Conservation (phyloP, 2,113 vertebrate species). For the Nannospalax galili region DNA sequence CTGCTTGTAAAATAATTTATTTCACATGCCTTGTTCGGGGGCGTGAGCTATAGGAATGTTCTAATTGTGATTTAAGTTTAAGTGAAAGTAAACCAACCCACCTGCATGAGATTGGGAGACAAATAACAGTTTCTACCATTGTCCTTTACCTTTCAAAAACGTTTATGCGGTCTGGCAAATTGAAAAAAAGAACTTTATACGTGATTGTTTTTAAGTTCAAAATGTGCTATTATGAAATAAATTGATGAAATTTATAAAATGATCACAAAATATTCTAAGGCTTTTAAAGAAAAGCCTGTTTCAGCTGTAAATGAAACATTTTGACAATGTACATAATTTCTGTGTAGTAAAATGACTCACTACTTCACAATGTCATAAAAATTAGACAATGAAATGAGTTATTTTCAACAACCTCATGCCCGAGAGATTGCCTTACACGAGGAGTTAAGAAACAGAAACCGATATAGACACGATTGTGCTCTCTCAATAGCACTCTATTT, state of each 20-base stretch:
- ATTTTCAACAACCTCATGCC: background rate
- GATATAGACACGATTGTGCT: background rate
- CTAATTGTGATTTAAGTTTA: background rate
- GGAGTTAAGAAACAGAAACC: conserved; percentile 24
- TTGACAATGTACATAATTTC: conserved; percentile 49
- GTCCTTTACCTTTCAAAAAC: background rate
- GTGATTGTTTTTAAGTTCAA: background rate
- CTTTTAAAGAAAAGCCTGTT: conserved; percentile 24
- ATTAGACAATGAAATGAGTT: conserved; percentile 53
- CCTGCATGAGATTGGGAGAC: background rate
- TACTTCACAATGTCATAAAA: conserved; percentile 51
- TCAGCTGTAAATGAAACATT: conserved; percentile 17
- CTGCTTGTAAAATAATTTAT: conserved; percentile 3
- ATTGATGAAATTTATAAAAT: conserved; percentile 9
- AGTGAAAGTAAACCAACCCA: background rate
- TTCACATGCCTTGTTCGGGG: background rate
- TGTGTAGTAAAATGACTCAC: conserved; percentile 55
- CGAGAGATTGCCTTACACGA: conserved; percentile 19
- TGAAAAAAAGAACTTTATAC: conserved; percentile 1
- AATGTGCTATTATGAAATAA: background rate
- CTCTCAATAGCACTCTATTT: background rate
- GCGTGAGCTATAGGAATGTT: background rate
- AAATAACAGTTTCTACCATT: background rate
- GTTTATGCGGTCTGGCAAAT: background rate
- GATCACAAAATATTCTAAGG: conserved; percentile 4